Evolutionary conservation across 2,888 invertebrate genomes (phyloP), one percentile per base, ranked within the genome.

Genomic region (Schrankia costaestrigalis): DNA sequence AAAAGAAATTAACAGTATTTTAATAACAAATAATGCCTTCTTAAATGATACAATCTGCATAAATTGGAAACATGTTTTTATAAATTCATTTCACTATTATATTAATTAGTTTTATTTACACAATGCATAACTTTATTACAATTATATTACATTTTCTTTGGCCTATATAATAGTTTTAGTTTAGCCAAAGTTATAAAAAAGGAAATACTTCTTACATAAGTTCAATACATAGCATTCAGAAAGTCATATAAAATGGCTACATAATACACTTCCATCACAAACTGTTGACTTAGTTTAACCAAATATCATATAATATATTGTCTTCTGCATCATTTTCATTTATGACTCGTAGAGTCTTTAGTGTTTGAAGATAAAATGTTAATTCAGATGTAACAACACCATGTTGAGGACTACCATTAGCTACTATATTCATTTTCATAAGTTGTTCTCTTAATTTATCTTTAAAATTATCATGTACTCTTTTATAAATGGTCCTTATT

Each of bases 331-430:
- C 93, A 59, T 92, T 91, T 37, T 90, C 89, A 17, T 94, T 94
- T 59, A 96, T 86, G 15, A 95, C 93, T 72, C 93, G 92, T 17
- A 96, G 85, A 55, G 93, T 93, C 68, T 94, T 92, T 60, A 97
- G 89, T 36, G 95, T 96, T 82, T 96, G 95, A 63, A 95, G 90
- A 76, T 97, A 97, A 83, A 97, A 97, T 43, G 95, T 95, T 64
- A 97, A 82, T 85, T 97, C 97, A 5, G 96, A 95, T 18, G 95
- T 96, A n/a, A 97, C 97, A 32, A 96, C 93, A 23, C 97, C 97
- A 74, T 98, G 97, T 71, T 97, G 96, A 1, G 98, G 98, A 27
- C 97, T 97, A n/a, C 97, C 97, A 84, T 98, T 96, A 57, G 97
- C 97, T 35, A 93, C 92, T 54, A 98, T 95, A 69, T 96, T 96